A percentile compares a stretch with the other conserved stretches of the same genome.
Evolutionary conservation across 2,797 vertebrate genomes (phyloP).

Genomic region (Anguilla obscura): DNA sequence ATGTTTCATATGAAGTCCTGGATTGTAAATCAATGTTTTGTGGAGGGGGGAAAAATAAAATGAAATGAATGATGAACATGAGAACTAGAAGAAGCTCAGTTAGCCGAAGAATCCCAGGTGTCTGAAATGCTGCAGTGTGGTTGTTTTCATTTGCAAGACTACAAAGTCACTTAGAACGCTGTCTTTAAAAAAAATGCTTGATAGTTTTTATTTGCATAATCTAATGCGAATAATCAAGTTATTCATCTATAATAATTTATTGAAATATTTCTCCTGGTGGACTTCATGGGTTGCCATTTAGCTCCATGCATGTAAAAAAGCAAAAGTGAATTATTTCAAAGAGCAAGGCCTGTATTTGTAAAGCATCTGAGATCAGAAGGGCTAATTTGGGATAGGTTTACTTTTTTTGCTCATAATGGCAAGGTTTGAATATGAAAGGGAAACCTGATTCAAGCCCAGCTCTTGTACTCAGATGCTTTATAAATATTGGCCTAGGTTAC

Average conservation of each 20-base stretch:
- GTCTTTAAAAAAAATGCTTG: background rate
- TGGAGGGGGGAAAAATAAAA: constrained; percentile 31
- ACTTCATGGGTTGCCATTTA: background rate
- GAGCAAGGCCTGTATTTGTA: too few relatives aligned
- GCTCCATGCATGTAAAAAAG: background rate
- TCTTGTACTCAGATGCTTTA: background rate
- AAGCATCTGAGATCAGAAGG: background rate
- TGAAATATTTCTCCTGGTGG: background rate
- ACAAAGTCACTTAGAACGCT: background rate
- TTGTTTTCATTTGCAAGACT: constrained; percentile 45
- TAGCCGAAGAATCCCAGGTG: constrained; percentile 55
- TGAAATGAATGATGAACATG: constrained; percentile 32
- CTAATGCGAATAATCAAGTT: background rate
- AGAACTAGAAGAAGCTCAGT: constrained; percentile 38
- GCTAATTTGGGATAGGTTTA: too few relatives aligned
- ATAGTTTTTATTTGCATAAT: background rate
- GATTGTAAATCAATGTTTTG: constrained; percentile 65
- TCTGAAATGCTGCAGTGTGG: constrained; percentile 64
- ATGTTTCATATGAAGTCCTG: constrained; percentile 63
- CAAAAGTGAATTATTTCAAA: background rate
- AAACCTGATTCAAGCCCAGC: too few relatives aligned
- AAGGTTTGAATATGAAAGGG: too few relatives aligned
- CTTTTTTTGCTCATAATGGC: too few relatives aligned
- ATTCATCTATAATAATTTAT: background rate
- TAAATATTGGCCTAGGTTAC: background rate